A percentile compares a stretch with the other conserved stretches of the same genome.
phyloP scores from a whole-genome alignment of 2,113 vertebrate genomes.

The Pituophis catenifer region DNA sequence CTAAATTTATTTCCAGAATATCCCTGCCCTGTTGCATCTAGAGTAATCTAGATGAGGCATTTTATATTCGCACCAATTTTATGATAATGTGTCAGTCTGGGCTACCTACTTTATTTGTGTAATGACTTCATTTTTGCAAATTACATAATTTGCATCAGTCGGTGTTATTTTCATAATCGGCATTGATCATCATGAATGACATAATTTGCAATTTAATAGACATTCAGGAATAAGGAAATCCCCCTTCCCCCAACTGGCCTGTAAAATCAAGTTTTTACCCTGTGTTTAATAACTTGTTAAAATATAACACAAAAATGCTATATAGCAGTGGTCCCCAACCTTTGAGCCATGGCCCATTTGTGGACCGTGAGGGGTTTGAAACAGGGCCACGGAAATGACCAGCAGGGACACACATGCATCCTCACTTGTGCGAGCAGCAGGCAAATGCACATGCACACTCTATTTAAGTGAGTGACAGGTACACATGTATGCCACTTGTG shows the following conservation, averaged over 20 bases:
- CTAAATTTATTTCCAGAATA: background rate
- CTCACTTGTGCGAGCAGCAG: no score
- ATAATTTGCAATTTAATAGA: background rate
- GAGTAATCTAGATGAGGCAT: background rate
- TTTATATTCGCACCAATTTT: background rate
- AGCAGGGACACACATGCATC: no score
- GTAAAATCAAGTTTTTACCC: background rate
- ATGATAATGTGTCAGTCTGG: background rate
- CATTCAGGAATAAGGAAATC: background rate
- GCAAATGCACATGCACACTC: no score
- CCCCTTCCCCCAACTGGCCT: background rate
- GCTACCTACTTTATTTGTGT: background rate
- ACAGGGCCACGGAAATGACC: no score
- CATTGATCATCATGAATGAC: background rate
- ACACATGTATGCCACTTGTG: no score
- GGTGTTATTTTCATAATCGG: background rate
- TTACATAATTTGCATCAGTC: background rate
- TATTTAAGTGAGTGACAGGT: no score
- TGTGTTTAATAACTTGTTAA: background rate
- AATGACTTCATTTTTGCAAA: background rate
- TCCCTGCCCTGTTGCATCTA: background rate
- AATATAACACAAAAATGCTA: background rate
- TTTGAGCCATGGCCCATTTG: no score
- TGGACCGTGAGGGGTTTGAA: no score
- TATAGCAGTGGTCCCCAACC: no score